Evolutionary conservation across 2,797 vertebrate species (phyloP).

Genomic region (Acanthornis magna): DNA sequence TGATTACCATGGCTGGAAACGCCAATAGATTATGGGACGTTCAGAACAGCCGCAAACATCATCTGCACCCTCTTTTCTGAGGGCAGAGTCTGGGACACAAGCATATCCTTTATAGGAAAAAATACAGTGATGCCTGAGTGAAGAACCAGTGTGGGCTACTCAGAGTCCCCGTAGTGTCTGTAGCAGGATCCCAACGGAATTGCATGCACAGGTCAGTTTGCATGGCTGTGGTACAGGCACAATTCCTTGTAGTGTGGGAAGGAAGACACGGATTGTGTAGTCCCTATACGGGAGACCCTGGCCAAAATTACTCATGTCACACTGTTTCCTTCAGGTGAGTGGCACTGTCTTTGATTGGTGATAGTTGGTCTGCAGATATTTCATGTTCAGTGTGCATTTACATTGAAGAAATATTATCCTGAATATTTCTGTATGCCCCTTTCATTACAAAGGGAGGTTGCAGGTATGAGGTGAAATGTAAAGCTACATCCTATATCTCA

Average conservation of each 20-base stretch:
- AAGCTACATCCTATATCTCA: not conserved
- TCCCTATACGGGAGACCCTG: not conserved
- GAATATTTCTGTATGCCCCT: not conserved
- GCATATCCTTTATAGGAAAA: not conserved
- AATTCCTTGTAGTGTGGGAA: not conserved
- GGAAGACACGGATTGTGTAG: not conserved
- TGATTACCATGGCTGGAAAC: not conserved
- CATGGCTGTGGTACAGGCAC: not conserved
- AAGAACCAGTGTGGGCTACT: not conserved
- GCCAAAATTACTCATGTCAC: not conserved
- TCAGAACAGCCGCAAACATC: not conserved
- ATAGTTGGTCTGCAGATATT: not conserved
- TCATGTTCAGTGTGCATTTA: not conserved
- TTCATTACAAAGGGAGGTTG: not conserved
- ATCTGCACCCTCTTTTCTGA: not conserved
- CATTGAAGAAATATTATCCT: not conserved
- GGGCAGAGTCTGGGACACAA: not conserved
- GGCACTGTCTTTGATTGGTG: not conserved
- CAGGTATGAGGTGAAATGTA: not conserved
- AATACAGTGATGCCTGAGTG: not conserved
- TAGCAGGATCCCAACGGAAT: not conserved
- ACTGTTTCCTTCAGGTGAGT: not conserved
- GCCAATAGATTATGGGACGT: not conserved
- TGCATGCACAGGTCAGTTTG: fast-evolving
- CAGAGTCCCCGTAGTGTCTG: not conserved